Percentiles rank a stretch among this genome's conserved stretches.
These are phyloP conservation scores for Caenorhabditis sp. DNA, from an alignment of 2,888 invertebrate genomes.

Conservation along the genomic window DNA sequence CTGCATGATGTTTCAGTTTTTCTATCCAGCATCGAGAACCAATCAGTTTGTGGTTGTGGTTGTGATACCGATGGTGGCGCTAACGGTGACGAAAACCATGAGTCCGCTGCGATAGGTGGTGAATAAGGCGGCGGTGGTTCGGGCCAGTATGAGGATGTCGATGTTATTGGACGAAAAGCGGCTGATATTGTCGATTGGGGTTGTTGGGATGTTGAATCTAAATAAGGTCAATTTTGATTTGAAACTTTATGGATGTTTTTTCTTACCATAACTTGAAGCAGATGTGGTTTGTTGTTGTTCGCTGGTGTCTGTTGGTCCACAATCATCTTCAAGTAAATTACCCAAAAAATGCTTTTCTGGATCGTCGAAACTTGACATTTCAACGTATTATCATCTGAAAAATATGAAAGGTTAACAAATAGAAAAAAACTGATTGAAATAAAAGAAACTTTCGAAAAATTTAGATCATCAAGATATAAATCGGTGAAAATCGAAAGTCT, in stretches of 20 bases:
- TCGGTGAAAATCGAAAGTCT: not conserved
- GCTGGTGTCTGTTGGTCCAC: not conserved
- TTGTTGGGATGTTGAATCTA: constrained; percentile 10
- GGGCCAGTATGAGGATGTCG: constrained; percentile 30
- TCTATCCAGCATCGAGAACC: constrained; percentile 12
- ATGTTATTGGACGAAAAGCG: not conserved
- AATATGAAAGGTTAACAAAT: not conserved
- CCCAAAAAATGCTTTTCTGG: constrained; percentile 59
- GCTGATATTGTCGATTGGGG: not conserved
- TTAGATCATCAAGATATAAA: not conserved
- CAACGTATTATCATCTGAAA: constrained; percentile 35
- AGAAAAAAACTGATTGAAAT: not conserved
- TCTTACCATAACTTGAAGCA: constrained; percentile 12
- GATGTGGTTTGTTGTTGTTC: constrained; percentile 1
- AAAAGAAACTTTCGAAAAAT: constrained; percentile 4
- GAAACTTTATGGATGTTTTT: not conserved
- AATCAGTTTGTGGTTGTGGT: constrained; percentile 1
- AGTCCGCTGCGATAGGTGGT: constrained; percentile 17
- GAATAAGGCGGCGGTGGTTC: constrained; percentile 56
- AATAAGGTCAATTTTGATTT: not conserved
- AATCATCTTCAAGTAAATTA: constrained; percentile 55
- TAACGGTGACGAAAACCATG: constrained; percentile 6
- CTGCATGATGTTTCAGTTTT: not conserved
- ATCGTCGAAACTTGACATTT: constrained; percentile 51
- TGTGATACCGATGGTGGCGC: not conserved